Conservation (phyloP, 2,888 invertebrate species). For the Dascillus cervinus region DNA sequence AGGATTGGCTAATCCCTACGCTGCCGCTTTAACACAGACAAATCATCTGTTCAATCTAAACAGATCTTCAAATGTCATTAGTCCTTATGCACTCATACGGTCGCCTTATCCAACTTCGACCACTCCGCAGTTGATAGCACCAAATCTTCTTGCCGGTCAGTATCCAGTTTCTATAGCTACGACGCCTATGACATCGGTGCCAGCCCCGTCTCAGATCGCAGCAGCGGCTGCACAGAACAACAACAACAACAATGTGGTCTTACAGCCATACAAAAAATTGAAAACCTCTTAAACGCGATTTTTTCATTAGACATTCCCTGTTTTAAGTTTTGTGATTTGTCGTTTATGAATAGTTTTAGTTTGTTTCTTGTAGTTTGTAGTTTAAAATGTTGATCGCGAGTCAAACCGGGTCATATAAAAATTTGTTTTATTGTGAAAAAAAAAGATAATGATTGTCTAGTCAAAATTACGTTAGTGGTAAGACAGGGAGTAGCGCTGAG, state of each 20-base stretch:
- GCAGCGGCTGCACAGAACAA: slow-evolving; percentile 44
- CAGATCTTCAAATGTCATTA: slow-evolving; percentile 36
- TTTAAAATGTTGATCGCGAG: too few species aligned
- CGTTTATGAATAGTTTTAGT: too few species aligned
- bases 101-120: slow-evolving; percentile 22
- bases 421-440: too few species aligned
- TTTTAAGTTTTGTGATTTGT: too few species aligned
- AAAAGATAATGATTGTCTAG: too few species aligned
- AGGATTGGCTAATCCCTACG: slow-evolving; percentile 34
- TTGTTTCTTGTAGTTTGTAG: too few species aligned
- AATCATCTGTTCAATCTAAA: slow-evolving; percentile 33
- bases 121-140: slow-evolving; percentile 44
- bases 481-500: slow-evolving; percentile 28
- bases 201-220: slow-evolving; percentile 33
- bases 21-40: slow-evolving; percentile 30
- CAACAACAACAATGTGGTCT: slow-evolving; percentile 48
- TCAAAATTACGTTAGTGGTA: slow-evolving; percentile 29
- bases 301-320: too few species aligned
- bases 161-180: slow-evolving; percentile 43
- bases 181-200: slow-evolving; percentile 30
- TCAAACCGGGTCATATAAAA: too few species aligned
- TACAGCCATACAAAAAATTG: slow-evolving; percentile 87
- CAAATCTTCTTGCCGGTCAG: slow-evolving; percentile 21
- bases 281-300: slow-evolving; percentile 77
- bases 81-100: slow-evolving; percentile 45